Evolutionary conservation across 2,113 vertebrate genomes (phyloP).

Genomic region (Xyliphius kryptos): DNA sequence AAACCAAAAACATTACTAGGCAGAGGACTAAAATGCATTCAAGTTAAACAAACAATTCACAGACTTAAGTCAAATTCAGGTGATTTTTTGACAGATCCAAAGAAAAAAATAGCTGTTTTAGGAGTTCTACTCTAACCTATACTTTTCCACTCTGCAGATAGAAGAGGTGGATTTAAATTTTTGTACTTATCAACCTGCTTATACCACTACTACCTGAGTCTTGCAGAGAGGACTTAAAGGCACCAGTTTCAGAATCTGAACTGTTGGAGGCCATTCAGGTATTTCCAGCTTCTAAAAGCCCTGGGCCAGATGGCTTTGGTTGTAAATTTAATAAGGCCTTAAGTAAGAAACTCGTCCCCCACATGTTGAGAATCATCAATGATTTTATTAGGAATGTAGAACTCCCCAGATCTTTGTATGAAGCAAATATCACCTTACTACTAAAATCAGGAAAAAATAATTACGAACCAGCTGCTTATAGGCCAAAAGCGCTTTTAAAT

Average conservation of each 20-base stretch:
- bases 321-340: not conserved
- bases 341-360: not conserved
- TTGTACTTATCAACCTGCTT: too few relatives aligned
- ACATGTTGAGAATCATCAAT: conserved; percentile 1
- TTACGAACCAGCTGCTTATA: not conserved
- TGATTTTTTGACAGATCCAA: not conserved
- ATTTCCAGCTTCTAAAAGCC: not conserved
- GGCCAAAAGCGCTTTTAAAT: not conserved
- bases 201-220: not conserved
- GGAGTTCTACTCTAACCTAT: not conserved
- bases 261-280: not conserved
- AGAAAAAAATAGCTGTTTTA: conserved; percentile 1
- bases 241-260: not conserved
- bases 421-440: too few relatives aligned
- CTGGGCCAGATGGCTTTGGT: conserved; percentile 1
- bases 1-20: not conserved
- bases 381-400: conserved; percentile 1
- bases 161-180: not conserved
- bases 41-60: too few relatives aligned
- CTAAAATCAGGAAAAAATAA: too few relatives aligned
- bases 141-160: not conserved
- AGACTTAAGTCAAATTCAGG: conserved; percentile 2
- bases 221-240: not conserved
- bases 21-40: not conserved
- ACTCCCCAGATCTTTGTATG: not conserved